Percentiles rank a stretch among this genome's conserved stretches.
Conservation (phyloP, 2,797 vertebrate genomes). For the Clarias laeviceps region DNA sequence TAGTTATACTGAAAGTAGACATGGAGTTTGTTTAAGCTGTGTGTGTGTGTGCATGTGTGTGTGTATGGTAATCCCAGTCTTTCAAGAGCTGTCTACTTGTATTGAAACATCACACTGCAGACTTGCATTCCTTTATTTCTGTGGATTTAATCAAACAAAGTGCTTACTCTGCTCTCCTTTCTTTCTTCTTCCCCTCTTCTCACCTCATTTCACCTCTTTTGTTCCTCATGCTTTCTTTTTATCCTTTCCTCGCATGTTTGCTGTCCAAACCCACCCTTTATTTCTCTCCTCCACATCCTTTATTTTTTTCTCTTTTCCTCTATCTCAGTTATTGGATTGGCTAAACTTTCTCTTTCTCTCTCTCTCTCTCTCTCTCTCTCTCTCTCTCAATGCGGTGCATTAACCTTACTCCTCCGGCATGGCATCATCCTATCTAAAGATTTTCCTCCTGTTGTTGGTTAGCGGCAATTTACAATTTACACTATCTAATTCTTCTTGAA, state of each 20-base stretch:
- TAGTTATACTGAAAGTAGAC: not conserved
- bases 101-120: constrained; percentile 37
- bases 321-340: not conserved
- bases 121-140: constrained; percentile 29
- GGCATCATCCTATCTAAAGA: constrained; percentile 15
- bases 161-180: not conserved
- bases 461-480: constrained; percentile 22
- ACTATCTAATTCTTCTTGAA: constrained; percentile 32
- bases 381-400: not conserved
- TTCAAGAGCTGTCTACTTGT: constrained; percentile 34
- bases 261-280: not conserved
- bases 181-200: not conserved
- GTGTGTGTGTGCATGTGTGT: not conserved
- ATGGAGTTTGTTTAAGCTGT: not conserved
- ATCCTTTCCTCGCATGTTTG: not conserved
- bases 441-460: constrained; percentile 19
- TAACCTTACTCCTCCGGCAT: not conserved
- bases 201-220: not conserved
- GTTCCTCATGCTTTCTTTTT: not conserved
- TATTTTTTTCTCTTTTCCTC: not conserved
- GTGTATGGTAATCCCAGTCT: constrained; percentile 9
- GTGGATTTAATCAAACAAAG: constrained; percentile 42
- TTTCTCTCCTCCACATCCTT: not conserved
- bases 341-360: not conserved
- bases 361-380: too few species aligned